Evolutionary conservation across 1,140 invertebrate genomes (phyloP).

Genomic region (Cyphomyrmex costatus): DNA sequence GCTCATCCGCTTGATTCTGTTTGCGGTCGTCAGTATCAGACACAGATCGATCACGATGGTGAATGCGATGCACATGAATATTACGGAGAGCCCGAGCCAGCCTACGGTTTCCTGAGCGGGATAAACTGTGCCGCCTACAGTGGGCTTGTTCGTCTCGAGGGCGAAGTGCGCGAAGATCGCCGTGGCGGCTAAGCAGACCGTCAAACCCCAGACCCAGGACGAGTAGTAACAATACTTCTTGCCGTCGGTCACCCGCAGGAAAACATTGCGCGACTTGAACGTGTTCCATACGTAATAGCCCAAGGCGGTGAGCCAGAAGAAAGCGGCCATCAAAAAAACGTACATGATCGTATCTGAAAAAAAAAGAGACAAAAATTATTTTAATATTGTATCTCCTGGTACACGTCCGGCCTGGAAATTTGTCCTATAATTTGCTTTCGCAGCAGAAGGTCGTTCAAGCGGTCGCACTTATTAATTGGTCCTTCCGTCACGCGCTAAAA

Average conservation of each 20-base stretch:
- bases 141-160: slow-evolving; percentile 89
- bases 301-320: slow-evolving; percentile 94
- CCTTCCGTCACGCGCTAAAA: slow-evolving; percentile 24
- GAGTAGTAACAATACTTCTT: slow-evolving; percentile 95
- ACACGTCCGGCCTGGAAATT: not conserved
- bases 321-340: slow-evolving; percentile 91
- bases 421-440: not conserved
- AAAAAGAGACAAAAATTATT: slow-evolving; percentile 57
- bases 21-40: slow-evolving; percentile 92
- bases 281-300: slow-evolving; percentile 96
- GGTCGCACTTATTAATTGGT: slow-evolving; percentile 15
- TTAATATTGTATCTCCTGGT: not conserved
- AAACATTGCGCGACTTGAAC: slow-evolving; percentile 94
- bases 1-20: slow-evolving; percentile 92
- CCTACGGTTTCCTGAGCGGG: slow-evolving; percentile 87
- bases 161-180: slow-evolving; percentile 94
- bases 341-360: slow-evolving; percentile 92
- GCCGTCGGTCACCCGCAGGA: slow-evolving; percentile 93
- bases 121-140: slow-evolving; percentile 75
- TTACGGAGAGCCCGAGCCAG: slow-evolving; percentile 92
- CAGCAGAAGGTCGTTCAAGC: not conserved
- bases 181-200: slow-evolving; percentile 89
- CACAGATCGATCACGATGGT: slow-evolving; percentile 92
- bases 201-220: slow-evolving; percentile 92
- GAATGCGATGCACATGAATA: slow-evolving; percentile 93